phyloP scores from a whole-genome alignment of 2,888 invertebrate genomes.

The Diloba caeruleocephala region DNA sequence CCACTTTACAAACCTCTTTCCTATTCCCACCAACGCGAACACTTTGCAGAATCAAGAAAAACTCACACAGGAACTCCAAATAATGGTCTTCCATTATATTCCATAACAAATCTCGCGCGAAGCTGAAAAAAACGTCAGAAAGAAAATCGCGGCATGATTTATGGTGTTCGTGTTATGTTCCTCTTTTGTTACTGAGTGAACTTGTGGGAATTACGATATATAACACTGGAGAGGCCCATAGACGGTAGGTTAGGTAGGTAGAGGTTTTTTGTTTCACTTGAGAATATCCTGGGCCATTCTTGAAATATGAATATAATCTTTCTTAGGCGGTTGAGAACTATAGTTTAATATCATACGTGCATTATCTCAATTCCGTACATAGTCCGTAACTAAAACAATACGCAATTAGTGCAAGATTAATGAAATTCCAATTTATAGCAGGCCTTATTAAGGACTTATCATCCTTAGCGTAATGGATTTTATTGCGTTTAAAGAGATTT shows the following conservation, averaged over 20 bases:
- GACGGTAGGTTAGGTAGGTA: too few relatives aligned
- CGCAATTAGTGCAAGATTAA: too few relatives aligned
- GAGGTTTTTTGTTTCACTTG: slow-evolving; percentile 36
- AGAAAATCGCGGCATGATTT: slow-evolving; percentile 47
- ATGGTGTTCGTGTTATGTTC: slow-evolving; percentile 42
- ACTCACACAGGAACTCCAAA: slow-evolving; percentile 18
- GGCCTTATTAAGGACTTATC: too few relatives aligned
- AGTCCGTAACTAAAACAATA: too few relatives aligned
- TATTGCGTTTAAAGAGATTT: too few relatives aligned
- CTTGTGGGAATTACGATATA: slow-evolving; percentile 39
- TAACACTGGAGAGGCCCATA: slow-evolving; percentile 35
- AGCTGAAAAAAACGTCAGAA: slow-evolving; percentile 32
- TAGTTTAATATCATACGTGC: too few relatives aligned
- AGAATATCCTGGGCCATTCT: slow-evolving; percentile 14
- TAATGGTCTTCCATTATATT: slow-evolving; percentile 45
- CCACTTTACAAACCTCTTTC: slow-evolving; percentile 22
- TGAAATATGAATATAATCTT: slow-evolving; percentile 12
- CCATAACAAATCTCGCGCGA: slow-evolving; percentile 28
- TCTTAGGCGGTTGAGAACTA: neutral
- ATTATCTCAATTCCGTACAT: too few relatives aligned
- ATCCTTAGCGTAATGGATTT: too few relatives aligned
- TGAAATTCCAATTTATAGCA: too few relatives aligned
- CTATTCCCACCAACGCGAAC: slow-evolving; percentile 42
- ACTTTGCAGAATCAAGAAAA: slow-evolving; percentile 32
- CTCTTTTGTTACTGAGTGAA: slow-evolving; percentile 48